Base-by-base conservation (phyloP, 2,888 invertebrate genomes). In the Yponomeuta malinellus region DNA sequence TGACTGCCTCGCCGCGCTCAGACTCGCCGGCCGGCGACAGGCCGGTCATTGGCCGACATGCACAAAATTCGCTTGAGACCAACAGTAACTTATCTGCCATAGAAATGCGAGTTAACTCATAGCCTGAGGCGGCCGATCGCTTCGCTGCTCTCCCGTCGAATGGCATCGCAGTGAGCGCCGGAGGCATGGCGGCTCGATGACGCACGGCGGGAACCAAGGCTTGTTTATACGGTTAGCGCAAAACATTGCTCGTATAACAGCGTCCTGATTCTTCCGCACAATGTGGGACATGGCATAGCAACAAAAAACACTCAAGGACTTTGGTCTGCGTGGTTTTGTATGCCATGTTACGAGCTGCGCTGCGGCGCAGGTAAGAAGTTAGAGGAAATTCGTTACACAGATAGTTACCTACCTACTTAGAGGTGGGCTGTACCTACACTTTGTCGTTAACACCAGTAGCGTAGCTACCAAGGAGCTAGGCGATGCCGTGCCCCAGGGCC, bases 31-130 rank as follows among this genome's bases (percentile, higher is more conserved):
- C 90, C 88, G 88, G 89, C 68, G 48, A 15, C 85, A 75, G 80
- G 80, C 83, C 88, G 89, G 88, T 88, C 89, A 89, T 90, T 89
- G 89, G 90, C 90, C 88, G 87, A 80, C 77, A 82, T 83, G 84
- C 80, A 83, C 83, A 83, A 84, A 81, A 85, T 83, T 85, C 80
- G 80, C 80, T 81, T 80, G 81, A 84, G 81, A 77, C 78, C 83
- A 80, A 83, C 78, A 80, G 80, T 81, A 79, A 82, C 80, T 84
- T 82, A 79, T 82, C 79, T 84, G 83, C 84, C 85, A 86, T 86
- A 86, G 85, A 87, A 87, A 81, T 81, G 82, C 78, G 81, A 80
- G 81, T 75, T 77, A 79, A 82, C 80, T 78, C 82, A 83, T 83
- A 77, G 82, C 82, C 83, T 79, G 81, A 81, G 81, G 83, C 82